Percentiles rank a stretch among this genome's conserved stretches.
Conservation (phyloP, 2,113 vertebrate genomes). For the Nesogale talazaci region DNA sequence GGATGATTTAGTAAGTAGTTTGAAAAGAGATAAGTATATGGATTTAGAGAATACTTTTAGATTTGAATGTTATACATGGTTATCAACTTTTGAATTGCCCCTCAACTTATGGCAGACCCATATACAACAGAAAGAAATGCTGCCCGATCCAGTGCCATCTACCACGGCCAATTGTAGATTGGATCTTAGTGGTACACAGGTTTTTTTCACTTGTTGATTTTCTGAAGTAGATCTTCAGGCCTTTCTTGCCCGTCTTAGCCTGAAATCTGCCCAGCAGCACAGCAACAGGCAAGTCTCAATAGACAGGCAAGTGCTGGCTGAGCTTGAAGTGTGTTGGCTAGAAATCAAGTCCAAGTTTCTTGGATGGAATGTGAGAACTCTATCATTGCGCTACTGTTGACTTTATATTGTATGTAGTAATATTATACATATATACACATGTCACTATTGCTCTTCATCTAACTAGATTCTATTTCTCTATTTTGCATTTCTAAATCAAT, state of each 20-base stretch:
- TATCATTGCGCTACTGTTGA: neutral
- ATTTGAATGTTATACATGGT: neutral
- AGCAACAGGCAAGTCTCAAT: neutral
- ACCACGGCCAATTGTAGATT: neutral
- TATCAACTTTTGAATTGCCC: neutral
- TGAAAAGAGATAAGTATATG: neutral
- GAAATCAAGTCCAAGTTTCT: neutral
- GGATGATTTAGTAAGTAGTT: slow-evolving; percentile 23
- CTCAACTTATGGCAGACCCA: neutral
- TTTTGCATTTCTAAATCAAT: slow-evolving; percentile 16
- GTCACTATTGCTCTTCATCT: neutral
- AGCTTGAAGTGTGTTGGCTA: neutral
- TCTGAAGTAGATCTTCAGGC: neutral
- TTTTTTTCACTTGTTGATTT: neutral
- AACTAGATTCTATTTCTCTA: slow-evolving; percentile 14
- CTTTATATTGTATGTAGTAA: neutral
- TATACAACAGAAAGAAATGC: neutral
- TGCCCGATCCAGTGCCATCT: neutral
- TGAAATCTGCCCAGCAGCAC: neutral
- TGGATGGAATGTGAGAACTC: neutral
- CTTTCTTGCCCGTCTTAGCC: neutral
- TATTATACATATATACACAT: slow-evolving; percentile 25
- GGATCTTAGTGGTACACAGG: neutral
- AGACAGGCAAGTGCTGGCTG: neutral
- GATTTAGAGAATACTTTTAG: too few relatives aligned